Conservation (phyloP, 2,888 invertebrate species). For the Yponomeuta plumbellus region DNA sequence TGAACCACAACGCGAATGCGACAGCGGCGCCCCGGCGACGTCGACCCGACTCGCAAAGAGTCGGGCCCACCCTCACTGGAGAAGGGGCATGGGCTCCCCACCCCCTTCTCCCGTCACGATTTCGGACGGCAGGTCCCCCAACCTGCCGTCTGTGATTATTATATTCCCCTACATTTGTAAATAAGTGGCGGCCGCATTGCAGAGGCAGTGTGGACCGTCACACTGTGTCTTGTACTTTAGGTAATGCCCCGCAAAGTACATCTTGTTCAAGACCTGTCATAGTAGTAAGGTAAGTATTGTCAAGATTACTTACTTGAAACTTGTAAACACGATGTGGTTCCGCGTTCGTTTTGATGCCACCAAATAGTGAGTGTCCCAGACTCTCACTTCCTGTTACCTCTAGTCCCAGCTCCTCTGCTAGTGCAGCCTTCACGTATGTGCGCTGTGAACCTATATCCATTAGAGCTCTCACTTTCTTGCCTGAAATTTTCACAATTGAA, state of each 20-base stretch:
- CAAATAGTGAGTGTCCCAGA: not conserved
- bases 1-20: too few species aligned
- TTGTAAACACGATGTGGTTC: not conserved
- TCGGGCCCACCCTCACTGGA: too few species aligned
- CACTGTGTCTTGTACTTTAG: not conserved
- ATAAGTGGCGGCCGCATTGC: too few species aligned
- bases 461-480: slow-evolving; percentile 11
- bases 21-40: too few species aligned
- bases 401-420: slow-evolving; percentile 13
- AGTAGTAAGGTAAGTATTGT: not conserved
- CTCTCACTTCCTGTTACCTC: slow-evolving; percentile 4
- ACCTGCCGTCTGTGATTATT: too few species aligned
- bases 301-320: not conserved
- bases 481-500: slow-evolving; percentile 3
- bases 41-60: too few species aligned
- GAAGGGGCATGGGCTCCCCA: too few species aligned
- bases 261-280: not conserved
- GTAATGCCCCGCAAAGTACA: not conserved
- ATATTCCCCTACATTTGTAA: too few species aligned
- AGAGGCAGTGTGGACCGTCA: too few species aligned
- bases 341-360: not conserved
- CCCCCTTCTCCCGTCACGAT: too few species aligned
- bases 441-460: slow-evolving; percentile 21
- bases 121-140: too few species aligned
- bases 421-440: slow-evolving; percentile 18